phyloP scores from a whole-genome alignment of 2,888 invertebrate genomes.

The Microchrysa polita region DNA sequence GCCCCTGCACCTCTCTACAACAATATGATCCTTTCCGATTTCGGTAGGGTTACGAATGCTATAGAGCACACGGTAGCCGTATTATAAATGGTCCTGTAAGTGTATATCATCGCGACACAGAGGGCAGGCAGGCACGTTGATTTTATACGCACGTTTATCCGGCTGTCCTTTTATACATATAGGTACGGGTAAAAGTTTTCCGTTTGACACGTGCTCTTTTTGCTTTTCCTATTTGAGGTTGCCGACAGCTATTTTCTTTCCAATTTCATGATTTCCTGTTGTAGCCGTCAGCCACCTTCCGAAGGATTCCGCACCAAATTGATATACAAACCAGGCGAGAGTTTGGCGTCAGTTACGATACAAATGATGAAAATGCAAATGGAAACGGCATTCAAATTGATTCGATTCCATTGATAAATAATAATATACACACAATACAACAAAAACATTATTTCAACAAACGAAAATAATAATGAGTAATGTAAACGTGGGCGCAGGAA shows the following conservation, averaged over 20 bases:
- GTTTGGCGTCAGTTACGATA: conserved; percentile 8
- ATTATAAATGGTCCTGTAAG: neutral
- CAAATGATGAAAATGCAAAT: conserved; percentile 17
- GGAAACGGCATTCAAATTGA: conserved; percentile 44
- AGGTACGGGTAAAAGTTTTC: conserved; percentile 24
- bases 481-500: conserved; percentile 32
- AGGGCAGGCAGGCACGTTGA: no score
- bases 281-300: conserved; percentile 12
- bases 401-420: conserved; percentile 47
- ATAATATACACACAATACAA: conserved; percentile 27
- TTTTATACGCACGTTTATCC: neutral
- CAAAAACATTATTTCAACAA: no score
- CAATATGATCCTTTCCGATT: conserved; percentile 25
- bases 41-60: conserved; percentile 23
- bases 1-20: neutral
- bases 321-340: neutral
- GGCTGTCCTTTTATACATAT: no score
- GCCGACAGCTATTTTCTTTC: conserved; percentile 42
- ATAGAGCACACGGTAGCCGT: no score
- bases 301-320: conserved; percentile 31
- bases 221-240: conserved; percentile 42
- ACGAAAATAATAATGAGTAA: conserved; percentile 35
- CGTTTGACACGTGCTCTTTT: conserved; percentile 48
- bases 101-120: neutral
- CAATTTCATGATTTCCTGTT: conserved; percentile 45